A percentile compares a stretch with the other conserved stretches of the same genome.
These are phyloP conservation scores for Orchesellides sinensis DNA, from an alignment of 2,888 invertebrate genomes.

Conservation along the genomic window DNA sequence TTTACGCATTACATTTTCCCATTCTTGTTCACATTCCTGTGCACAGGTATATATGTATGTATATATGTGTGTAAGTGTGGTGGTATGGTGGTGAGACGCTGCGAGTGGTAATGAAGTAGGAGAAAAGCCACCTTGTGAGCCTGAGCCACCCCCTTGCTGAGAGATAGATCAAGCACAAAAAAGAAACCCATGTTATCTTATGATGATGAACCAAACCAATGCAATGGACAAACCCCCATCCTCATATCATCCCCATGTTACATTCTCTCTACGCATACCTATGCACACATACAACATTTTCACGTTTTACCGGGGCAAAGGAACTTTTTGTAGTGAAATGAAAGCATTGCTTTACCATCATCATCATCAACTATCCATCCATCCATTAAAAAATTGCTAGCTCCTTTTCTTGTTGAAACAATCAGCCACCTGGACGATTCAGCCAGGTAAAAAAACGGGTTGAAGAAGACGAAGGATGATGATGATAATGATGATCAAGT, in stretches of 20 bases:
- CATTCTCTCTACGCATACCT: no score
- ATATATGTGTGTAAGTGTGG: no score
- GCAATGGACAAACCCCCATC: constrained; percentile 19
- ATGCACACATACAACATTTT: background rate
- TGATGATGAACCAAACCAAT: background rate
- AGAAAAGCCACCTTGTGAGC: constrained; percentile 42
- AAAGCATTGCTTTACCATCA: background rate
- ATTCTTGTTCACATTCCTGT: no score
- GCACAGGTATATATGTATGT: no score
- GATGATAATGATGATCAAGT: background rate
- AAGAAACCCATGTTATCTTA: no score
- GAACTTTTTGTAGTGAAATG: background rate
- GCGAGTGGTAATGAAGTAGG: constrained; percentile 11
- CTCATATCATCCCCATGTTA: background rate
- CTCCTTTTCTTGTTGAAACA: constrained; percentile 64
- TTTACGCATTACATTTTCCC: no score
- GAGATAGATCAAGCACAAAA: constrained; percentile 20
- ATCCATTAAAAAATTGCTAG: constrained; percentile 59
- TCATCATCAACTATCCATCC: constrained; percentile 19
- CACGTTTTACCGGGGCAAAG: no score
- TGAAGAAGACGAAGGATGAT: constrained; percentile 10
- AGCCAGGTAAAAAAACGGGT: constrained; percentile 7
- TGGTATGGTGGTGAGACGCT: no score
- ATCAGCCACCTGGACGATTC: constrained; percentile 65
- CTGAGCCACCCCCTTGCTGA: constrained; percentile 42